Evolutionary conservation across 2,888 invertebrate species (phyloP).

Genomic region (Troides oblongomaculatus): DNA sequence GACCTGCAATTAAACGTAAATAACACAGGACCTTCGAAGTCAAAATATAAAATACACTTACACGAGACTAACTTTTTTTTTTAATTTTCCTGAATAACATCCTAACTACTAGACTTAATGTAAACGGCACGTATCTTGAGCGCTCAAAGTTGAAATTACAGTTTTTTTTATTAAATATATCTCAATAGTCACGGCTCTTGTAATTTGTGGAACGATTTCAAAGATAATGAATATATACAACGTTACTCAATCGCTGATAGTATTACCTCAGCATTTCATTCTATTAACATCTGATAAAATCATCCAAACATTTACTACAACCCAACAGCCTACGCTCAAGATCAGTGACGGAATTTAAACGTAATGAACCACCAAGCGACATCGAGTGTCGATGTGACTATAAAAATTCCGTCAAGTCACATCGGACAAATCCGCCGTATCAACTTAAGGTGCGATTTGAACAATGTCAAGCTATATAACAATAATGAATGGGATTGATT

Average conservation of each 20-base stretch:
- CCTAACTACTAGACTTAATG: conserved; percentile 37
- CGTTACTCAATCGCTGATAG: too few species aligned
- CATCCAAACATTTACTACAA: neutral
- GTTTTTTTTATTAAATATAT: neutral
- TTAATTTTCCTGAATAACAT: conserved; percentile 29
- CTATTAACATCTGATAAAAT: neutral
- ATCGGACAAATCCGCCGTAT: conserved; percentile 15
- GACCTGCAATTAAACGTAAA: conserved; percentile 40
- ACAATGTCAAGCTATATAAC: conserved; percentile 2
- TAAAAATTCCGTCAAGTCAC: conserved; percentile 33
- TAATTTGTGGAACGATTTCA: too few species aligned
- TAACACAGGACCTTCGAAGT: conserved; percentile 35
- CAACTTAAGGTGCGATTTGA: conserved; percentile 18
- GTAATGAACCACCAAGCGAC: conserved; percentile 38
- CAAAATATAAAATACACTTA: conserved; percentile 31
- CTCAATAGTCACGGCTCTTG: too few species aligned
- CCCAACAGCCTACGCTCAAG: neutral
- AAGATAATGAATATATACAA: too few species aligned
- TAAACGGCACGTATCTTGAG: conserved; percentile 3
- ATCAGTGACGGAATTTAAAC: conserved; percentile 23
- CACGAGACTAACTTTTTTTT: conserved; percentile 28
- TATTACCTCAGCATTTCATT: neutral
- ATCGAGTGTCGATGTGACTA: conserved; percentile 43
- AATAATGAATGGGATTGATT: conserved; percentile 2
- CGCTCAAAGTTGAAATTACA: neutral